phyloP scores from a whole-genome alignment of 2,797 vertebrate species.

The Sarcophilus harrisii region DNA sequence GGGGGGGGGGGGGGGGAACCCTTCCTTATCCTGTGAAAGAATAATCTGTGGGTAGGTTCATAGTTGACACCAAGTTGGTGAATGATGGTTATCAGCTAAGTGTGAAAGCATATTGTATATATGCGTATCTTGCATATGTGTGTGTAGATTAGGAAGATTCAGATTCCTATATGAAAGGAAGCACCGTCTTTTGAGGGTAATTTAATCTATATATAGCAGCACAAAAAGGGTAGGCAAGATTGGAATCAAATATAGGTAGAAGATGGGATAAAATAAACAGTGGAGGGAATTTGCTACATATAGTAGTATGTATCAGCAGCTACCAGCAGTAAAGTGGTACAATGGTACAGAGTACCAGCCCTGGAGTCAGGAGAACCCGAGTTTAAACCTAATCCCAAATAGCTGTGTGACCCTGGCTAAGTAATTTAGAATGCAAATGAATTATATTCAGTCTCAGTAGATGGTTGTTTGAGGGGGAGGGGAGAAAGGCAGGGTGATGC shows the following conservation, averaged over 20 bases:
- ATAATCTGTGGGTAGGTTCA: not conserved
- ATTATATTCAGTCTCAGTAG: not conserved
- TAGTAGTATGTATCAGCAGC: not conserved
- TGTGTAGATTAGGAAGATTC: too few species aligned
- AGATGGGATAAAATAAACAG: not conserved
- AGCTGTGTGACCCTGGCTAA: not conserved
- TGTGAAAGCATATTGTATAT: not conserved
- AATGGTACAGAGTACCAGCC: not conserved
- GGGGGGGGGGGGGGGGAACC: not conserved
- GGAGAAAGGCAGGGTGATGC: not conserved
- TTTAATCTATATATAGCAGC: too few species aligned
- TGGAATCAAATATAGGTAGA: not conserved
- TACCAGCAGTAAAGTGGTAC: not conserved
- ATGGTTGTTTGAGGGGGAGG: not conserved
- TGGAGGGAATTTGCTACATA: not conserved
- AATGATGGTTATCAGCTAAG: not conserved
- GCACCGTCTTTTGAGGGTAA: not conserved
- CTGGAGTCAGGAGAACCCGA: not conserved
- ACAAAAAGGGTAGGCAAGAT: not conserved
- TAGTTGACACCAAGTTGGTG: not conserved
- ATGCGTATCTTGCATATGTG: too few species aligned
- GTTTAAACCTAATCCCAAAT: not conserved
- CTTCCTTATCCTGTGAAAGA: not conserved
- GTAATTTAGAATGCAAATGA: not conserved
- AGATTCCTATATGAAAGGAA: not conserved